Evolutionary conservation across 1,140 invertebrate species (phyloP).

Genomic region (Solen grandis): DNA sequence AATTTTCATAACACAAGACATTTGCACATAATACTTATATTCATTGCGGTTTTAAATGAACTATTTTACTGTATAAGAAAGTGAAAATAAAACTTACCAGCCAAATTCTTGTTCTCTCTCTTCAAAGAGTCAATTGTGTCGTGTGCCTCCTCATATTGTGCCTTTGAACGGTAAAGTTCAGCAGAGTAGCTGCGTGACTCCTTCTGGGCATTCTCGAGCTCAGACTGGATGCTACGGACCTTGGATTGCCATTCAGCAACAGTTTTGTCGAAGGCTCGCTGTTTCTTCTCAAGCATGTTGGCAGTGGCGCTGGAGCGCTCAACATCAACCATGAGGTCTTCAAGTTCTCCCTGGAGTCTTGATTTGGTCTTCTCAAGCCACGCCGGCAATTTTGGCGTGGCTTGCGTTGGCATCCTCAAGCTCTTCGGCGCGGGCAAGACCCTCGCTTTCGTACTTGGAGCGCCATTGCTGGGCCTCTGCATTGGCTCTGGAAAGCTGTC

Average conservation of each 20-base stretch:
- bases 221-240: slow-evolving; percentile 97
- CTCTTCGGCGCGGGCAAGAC: slow-evolving; percentile 97
- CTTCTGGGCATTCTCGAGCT: slow-evolving; percentile 98
- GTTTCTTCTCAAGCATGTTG: slow-evolving; percentile 99
- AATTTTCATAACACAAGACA: neutral
- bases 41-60: too few relatives aligned
- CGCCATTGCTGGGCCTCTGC: slow-evolving; percentile 95
- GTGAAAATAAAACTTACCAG: slow-evolving; percentile 82
- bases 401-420: slow-evolving; percentile 98
- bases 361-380: slow-evolving; percentile 99
- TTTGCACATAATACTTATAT: too few relatives aligned
- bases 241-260: slow-evolving; percentile 99
- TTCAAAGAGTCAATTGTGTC: slow-evolving; percentile 98
- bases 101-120: slow-evolving; percentile 99
- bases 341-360: slow-evolving; percentile 97
- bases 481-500: slow-evolving; percentile 98
- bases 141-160: slow-evolving; percentile 97
- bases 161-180: slow-evolving; percentile 99
- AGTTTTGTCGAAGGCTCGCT: slow-evolving; percentile 99
- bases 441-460: slow-evolving; percentile 98
- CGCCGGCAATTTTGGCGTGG: slow-evolving; percentile 97
- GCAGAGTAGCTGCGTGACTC: slow-evolving; percentile 99
- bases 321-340: slow-evolving; percentile 98
- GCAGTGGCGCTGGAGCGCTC: slow-evolving; percentile 97
- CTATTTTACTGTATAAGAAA: too few relatives aligned